Conservation (phyloP, 2,888 invertebrate species). For the Fabriciana adippe region DNA sequence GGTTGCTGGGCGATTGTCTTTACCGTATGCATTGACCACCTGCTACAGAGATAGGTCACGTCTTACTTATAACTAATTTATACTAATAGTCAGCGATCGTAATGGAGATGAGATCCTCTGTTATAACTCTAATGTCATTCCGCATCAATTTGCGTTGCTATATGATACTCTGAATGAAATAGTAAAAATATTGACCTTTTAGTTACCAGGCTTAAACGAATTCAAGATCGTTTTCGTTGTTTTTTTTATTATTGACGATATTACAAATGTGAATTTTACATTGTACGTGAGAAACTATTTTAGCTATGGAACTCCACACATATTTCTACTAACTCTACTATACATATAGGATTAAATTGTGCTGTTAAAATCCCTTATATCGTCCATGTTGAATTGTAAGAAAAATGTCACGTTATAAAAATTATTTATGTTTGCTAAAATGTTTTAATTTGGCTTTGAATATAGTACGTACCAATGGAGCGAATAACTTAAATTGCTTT, state of each 20-base stretch:
- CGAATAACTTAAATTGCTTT: no score
- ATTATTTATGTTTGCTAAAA: no score
- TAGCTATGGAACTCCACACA: no score
- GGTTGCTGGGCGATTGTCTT: conserved; percentile 37
- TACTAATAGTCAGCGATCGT: conserved; percentile 13
- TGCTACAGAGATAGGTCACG: conserved; percentile 28
- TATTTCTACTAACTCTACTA: neutral
- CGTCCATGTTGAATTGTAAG: no score
- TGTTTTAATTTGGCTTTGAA: no score
- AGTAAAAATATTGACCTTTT: conserved; percentile 12
- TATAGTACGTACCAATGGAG: no score
- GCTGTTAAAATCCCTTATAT: no score
- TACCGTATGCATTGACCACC: conserved; percentile 37
- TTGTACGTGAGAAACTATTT: no score
- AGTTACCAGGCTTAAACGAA: conserved; percentile 8
- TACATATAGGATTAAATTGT: neutral
- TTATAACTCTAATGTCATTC: conserved; percentile 2
- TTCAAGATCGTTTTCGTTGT: conserved; percentile 12
- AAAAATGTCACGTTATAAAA: no score
- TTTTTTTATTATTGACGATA: neutral
- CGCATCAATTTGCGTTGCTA: conserved; percentile 5
- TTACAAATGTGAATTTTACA: no score
- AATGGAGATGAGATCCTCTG: conserved; percentile 8
- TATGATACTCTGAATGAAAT: conserved; percentile 12
- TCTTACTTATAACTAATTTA: conserved; percentile 24